phyloP scores from a whole-genome alignment of 2,113 vertebrate species.

The Prionailurus viverrinus region DNA sequence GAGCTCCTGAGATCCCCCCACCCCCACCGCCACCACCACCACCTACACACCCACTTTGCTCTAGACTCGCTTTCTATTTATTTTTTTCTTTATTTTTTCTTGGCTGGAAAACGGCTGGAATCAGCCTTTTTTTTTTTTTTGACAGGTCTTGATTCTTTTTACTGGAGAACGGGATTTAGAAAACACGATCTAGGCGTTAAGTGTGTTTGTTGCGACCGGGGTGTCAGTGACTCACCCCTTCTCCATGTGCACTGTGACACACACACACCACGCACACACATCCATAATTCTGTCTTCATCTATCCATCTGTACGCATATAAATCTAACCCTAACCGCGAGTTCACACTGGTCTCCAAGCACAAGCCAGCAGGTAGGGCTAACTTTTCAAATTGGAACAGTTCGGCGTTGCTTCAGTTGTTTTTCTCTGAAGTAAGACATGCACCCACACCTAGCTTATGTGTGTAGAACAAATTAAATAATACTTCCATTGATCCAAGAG shows the following conservation, averaged over 20 bases:
- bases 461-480: neutral
- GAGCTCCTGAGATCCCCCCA: neutral
- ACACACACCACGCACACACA: rapidly evolving
- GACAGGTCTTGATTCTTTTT: neutral
- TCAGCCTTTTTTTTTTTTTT: neutral
- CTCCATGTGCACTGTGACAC: rapidly evolving
- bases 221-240: rapidly evolving
- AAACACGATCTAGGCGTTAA: neutral
- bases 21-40: no score
- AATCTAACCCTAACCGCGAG: no score
- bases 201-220: no score
- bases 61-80: neutral
- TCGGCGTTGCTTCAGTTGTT: neutral
- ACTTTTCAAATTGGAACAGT: rapidly evolving
- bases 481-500: neutral
- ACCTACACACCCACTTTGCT: neutral
- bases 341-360: neutral
- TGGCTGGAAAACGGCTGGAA: neutral
- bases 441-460: no score
- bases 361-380: neutral
- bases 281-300: rapidly evolving
- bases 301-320: rapidly evolving
- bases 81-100: neutral
- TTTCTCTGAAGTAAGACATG: neutral
- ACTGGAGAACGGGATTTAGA: neutral